Evolutionary conservation across 2,113 vertebrate species (phyloP).

Genomic region (Pantherophis guttatus): DNA sequence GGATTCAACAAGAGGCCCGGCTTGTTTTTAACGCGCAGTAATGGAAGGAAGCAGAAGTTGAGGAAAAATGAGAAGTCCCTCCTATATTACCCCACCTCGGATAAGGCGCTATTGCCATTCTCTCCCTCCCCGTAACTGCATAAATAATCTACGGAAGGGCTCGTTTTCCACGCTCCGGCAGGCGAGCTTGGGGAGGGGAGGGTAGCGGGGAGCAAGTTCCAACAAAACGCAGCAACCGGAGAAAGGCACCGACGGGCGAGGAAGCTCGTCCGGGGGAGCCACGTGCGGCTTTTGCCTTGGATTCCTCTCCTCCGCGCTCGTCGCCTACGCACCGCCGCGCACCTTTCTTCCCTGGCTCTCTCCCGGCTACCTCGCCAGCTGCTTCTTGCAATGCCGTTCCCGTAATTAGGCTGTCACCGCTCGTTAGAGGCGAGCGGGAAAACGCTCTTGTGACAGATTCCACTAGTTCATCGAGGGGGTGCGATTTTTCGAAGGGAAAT

Average conservation of each 20-base stretch:
- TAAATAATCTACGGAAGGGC: neutral
- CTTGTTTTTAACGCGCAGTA: neutral
- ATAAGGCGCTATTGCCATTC: too few relatives aligned
- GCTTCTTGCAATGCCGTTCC: constrained; percentile 76
- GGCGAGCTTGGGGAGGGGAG: too few relatives aligned
- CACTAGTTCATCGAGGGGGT: constrained; percentile 70
- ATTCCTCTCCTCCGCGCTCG: too few relatives aligned
- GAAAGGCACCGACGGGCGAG: neutral
- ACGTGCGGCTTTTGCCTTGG: neutral
- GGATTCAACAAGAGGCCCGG: constrained; percentile 27
- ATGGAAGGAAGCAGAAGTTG: neutral
- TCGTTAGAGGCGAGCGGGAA: constrained; percentile 86
- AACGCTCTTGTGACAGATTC: constrained; percentile 87
- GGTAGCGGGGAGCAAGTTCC: neutral
- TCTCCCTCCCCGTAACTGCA: neutral
- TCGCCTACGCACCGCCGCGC: constrained; percentile 11
- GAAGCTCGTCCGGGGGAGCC: neutral
- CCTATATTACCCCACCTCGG: neutral
- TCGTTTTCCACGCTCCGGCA: neutral
- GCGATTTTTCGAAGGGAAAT: constrained; percentile 67
- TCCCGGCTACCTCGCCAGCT: constrained; percentile 88
- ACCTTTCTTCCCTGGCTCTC: constrained; percentile 76
- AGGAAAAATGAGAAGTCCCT: neutral
- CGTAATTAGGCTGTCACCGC: constrained; percentile 99
- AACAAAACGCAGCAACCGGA: neutral